Evolutionary conservation across 2,113 vertebrate genomes (phyloP).

Genomic region (Ammodytes marinus): DNA sequence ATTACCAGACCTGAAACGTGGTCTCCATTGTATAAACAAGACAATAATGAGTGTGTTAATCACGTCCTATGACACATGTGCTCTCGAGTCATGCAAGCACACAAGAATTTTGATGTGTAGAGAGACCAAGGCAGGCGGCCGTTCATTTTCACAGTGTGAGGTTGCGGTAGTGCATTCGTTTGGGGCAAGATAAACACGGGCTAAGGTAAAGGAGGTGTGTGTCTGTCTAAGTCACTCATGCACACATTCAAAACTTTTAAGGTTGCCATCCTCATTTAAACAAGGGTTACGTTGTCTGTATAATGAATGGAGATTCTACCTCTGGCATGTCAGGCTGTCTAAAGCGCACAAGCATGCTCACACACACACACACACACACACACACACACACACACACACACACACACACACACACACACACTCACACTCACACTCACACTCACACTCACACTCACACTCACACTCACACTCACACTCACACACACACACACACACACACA

Average conservation of each 20-base stretch:
- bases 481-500: conserved; percentile 17
- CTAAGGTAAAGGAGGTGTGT: background rate
- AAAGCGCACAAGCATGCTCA: background rate
- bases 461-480: background rate
- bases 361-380: background rate
- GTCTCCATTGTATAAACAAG: conserved; percentile 48
- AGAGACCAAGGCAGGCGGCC: background rate
- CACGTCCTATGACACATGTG: conserved; percentile 34
- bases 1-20: conserved; percentile 42
- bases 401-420: conserved; percentile 17
- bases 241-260: background rate
- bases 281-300: background rate
- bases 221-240: too few species aligned
- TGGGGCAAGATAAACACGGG: conserved; percentile 38
- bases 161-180: background rate
- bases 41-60: conserved; percentile 48
- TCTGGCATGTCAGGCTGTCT: background rate
- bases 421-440: too few species aligned
- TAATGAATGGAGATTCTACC: background rate
- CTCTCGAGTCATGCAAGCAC: background rate
- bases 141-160: conserved; percentile 25
- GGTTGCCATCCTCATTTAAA: background rate
- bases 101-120: background rate
- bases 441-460: background rate
- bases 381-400: background rate